Conservation (phyloP, 1,140 invertebrate species). For the Ladona fulva region DNA sequence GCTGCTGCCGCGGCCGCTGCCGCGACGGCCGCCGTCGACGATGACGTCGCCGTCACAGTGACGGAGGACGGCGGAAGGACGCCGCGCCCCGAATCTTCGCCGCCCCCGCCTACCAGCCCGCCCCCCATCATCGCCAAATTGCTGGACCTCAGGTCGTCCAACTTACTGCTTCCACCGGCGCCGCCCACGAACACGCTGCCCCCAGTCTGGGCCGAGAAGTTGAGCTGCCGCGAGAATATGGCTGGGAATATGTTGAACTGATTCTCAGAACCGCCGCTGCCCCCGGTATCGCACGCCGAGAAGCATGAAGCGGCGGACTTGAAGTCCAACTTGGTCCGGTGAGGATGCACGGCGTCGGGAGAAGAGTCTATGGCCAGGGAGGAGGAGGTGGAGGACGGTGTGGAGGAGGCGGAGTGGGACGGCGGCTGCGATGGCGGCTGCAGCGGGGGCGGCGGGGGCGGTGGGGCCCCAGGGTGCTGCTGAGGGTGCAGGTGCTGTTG, state of each 20-base stretch:
- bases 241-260: constrained; percentile 85
- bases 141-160: constrained; percentile 17
- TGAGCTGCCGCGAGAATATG: constrained; percentile 75
- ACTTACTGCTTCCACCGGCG: background rate
- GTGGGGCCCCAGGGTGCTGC: background rate
- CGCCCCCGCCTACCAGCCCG: background rate
- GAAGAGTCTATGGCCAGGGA: background rate
- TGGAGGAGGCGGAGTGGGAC: background rate
- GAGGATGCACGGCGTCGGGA: constrained; percentile 31
- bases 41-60: background rate
- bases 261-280: constrained; percentile 49
- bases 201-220: constrained; percentile 42
- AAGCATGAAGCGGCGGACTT: constrained; percentile 27
- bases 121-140: constrained; percentile 14
- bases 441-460: background rate
- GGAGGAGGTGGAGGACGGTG: background rate
- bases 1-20: constrained; percentile 38
- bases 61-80: background rate
- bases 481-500: background rate
- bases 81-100: background rate
- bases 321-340: constrained; percentile 32
- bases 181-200: background rate
- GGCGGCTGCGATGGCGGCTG: background rate
- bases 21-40: background rate
- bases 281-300: constrained; percentile 23